Evolutionary conservation across 2,888 invertebrate species (phyloP).

Genomic region (Strigamia transsilvanica): DNA sequence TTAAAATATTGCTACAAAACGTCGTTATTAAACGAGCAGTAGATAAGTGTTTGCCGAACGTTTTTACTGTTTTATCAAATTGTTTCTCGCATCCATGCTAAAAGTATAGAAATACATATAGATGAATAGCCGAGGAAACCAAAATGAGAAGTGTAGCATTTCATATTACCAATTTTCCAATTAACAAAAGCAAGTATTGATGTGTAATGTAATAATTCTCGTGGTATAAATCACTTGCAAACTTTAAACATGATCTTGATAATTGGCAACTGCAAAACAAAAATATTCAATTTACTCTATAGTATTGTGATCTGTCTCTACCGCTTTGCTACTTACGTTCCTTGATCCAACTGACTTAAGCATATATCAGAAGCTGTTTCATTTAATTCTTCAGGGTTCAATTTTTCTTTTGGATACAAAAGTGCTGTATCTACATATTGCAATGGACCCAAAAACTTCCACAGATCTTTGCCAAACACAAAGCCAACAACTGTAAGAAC

Average conservation of each 20-base stretch:
- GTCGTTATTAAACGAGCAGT: neutral
- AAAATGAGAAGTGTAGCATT: neutral
- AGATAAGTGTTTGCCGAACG: neutral
- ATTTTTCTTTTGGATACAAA: neutral
- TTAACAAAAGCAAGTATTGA: neutral
- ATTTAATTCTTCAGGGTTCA: neutral
- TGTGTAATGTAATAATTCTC: neutral
- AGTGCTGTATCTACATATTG: neutral
- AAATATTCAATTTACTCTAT: neutral
- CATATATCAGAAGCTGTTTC: neutral
- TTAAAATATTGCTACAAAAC: neutral
- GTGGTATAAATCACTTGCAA: neutral
- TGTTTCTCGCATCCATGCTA: neutral
- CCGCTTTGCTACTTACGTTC: too few relatives aligned
- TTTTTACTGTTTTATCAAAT: neutral
- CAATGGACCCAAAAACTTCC: neutral
- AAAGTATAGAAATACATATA: neutral
- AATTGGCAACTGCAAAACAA: slow-evolving; percentile 1
- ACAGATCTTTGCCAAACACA: neutral
- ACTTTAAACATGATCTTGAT: neutral
- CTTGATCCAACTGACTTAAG: neutral
- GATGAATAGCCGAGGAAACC: too few relatives aligned
- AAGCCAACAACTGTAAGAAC: neutral
- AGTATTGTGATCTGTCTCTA: too few relatives aligned
- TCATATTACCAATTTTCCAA: slow-evolving; percentile 1